phyloP scores from a whole-genome alignment of 2,888 invertebrate genomes.

The Temnothorax rugatulus region DNA sequence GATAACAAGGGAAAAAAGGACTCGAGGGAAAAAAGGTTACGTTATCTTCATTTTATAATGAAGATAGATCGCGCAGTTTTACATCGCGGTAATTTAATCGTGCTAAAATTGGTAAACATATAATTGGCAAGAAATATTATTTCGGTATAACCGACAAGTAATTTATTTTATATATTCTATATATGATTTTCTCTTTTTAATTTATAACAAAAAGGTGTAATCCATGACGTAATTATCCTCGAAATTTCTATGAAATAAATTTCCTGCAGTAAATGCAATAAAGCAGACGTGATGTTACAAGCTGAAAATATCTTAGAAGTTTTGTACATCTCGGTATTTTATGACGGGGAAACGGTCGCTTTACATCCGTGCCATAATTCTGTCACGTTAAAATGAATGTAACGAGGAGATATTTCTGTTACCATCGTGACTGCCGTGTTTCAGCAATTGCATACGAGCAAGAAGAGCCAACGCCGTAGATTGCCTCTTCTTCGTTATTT shows the following conservation, averaged over 20 bases:
- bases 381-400: conserved; percentile 49
- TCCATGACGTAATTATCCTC: background rate
- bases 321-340: conserved; percentile 41
- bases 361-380: conserved; percentile 41
- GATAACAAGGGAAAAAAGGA: background rate
- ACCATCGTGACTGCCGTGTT: conserved; percentile 29
- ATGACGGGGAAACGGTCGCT: conserved; percentile 41
- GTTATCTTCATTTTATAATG: background rate
- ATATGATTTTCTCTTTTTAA: background rate
- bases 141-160: background rate
- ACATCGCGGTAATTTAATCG: background rate
- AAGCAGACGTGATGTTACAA: conserved; percentile 29
- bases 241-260: conserved; percentile 30
- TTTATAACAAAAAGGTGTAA: background rate
- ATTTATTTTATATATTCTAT: background rate
- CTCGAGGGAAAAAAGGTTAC: too few relatives aligned
- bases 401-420: conserved; percentile 41
- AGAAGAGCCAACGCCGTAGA: background rate
- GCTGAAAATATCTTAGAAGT: conserved; percentile 49
- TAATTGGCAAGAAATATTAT: background rate
- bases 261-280: conserved; percentile 22
- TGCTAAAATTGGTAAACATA: background rate
- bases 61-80: background rate
- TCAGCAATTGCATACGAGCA: conserved; percentile 26
- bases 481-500: conserved; percentile 7